These are phyloP conservation scores for Scaptomyza polygonia DNA, from an alignment of 2,888 invertebrate genomes.

Conservation along the genomic window DNA sequence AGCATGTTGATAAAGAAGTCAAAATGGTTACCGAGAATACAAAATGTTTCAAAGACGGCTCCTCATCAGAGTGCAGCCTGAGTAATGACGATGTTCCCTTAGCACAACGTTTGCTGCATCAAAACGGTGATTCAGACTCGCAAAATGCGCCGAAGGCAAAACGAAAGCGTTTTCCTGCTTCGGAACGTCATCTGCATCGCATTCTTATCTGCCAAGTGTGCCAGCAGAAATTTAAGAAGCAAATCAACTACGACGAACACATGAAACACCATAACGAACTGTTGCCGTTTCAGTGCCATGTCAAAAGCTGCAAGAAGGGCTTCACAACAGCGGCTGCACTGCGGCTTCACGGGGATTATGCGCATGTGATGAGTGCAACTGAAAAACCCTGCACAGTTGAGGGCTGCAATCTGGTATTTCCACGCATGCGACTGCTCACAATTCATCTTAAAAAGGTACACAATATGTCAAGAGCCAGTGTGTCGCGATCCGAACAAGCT, in stretches of 20 bases:
- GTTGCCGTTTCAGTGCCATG: conserved; percentile 77
- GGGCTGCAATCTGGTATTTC: conserved; percentile 76
- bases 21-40: conserved; percentile 32
- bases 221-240: conserved; percentile 79
- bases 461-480: conserved; percentile 53
- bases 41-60: conserved; percentile 21
- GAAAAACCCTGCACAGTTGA: conserved; percentile 74
- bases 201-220: conserved; percentile 77
- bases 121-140: not conserved
- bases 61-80: conserved; percentile 26
- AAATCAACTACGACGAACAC: conserved; percentile 74
- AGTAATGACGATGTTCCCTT: conserved; percentile 76
- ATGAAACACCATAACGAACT: conserved; percentile 82
- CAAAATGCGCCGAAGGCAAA: conserved; percentile 22
- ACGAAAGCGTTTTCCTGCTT: conserved; percentile 45
- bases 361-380: conserved; percentile 72
- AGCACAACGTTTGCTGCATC: conserved; percentile 52
- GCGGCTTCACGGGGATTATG: conserved; percentile 77
- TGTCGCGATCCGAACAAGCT: conserved; percentile 69
- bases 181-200: conserved; percentile 56
- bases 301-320: conserved; percentile 76
- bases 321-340: conserved; percentile 80
- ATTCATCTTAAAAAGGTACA: conserved; percentile 81
- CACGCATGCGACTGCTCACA: conserved; percentile 77
- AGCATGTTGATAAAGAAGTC: conserved; percentile 73